Percentiles rank a stretch among this genome's conserved stretches.
phyloP scores from a whole-genome alignment of 2,888 invertebrate species.

The Euzophera pinguis region DNA sequence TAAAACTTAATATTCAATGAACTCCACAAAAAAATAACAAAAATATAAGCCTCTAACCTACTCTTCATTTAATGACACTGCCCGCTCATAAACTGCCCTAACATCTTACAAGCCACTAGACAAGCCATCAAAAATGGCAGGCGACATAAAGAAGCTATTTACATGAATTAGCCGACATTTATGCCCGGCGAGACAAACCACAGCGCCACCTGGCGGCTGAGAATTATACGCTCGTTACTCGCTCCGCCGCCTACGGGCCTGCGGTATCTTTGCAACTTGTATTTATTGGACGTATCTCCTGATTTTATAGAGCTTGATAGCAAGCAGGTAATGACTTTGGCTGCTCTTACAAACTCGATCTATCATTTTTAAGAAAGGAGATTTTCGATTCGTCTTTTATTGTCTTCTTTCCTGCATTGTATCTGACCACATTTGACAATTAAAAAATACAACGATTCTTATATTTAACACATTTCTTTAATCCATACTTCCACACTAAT shows the following conservation, averaged over 20 bases:
- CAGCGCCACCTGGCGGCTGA: slow-evolving; percentile 61
- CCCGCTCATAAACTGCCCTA: background rate
- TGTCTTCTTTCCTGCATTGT: no score
- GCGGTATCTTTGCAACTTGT: slow-evolving; percentile 30
- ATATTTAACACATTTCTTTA: no score
- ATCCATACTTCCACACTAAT: no score
- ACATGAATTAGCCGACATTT: slow-evolving; percentile 76
- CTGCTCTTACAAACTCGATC: no score
- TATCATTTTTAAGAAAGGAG: no score
- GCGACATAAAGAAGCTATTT: slow-evolving; percentile 56
- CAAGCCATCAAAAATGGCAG: slow-evolving; percentile 46
- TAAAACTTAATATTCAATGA: no score
- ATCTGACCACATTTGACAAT: no score
- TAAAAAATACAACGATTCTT: no score
- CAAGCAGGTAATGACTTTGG: background rate
- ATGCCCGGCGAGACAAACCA: slow-evolving; percentile 70
- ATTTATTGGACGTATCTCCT: slow-evolving; percentile 29
- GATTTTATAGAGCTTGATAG: slow-evolving; percentile 10
- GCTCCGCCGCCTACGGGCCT: slow-evolving; percentile 55
- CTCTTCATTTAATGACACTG: background rate
- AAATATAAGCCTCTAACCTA: no score
- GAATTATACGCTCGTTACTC: slow-evolving; percentile 75
- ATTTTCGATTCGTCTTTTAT: no score
- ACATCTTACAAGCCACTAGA: slow-evolving; percentile 1
- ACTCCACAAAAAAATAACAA: no score